Percentiles rank a stretch among this genome's conserved stretches.
phyloP scores from a whole-genome alignment of 2,888 invertebrate species.

The Ceramica pisi region DNA sequence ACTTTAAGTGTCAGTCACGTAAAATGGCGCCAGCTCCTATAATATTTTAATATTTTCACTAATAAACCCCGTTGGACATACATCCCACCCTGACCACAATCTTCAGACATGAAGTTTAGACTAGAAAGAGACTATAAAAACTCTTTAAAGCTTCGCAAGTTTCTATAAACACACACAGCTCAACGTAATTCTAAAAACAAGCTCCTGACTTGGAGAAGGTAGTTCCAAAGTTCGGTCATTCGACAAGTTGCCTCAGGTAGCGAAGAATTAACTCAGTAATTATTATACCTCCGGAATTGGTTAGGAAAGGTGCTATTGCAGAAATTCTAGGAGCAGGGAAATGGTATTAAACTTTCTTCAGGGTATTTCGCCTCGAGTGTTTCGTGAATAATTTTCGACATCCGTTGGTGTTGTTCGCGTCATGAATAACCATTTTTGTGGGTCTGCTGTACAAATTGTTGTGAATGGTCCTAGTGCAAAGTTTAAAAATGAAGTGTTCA shows the following conservation, averaged over 20 bases:
- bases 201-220: slow-evolving; percentile 61
- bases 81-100: too few relatives aligned
- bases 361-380: slow-evolving; percentile 35
- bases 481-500: not conserved
- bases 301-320: slow-evolving; percentile 58
- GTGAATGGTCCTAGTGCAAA: slow-evolving; percentile 2
- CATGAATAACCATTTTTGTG: slow-evolving; percentile 41
- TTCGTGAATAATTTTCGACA: slow-evolving; percentile 50
- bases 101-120: too few relatives aligned
- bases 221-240: slow-evolving; percentile 68
- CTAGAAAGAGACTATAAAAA: too few relatives aligned
- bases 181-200: slow-evolving; percentile 12
- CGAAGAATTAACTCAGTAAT: slow-evolving; percentile 75
- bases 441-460: slow-evolving; percentile 1
- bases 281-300: slow-evolving; percentile 67
- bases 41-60: too few relatives aligned
- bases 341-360: slow-evolving; percentile 43
- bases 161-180: not conserved
- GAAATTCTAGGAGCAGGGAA: slow-evolving; percentile 51
- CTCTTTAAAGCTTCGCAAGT: not conserved
- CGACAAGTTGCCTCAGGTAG: slow-evolving; percentile 64
- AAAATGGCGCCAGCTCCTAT: too few relatives aligned
- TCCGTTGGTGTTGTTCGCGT: slow-evolving; percentile 17
- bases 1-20: too few relatives aligned
- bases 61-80: too few relatives aligned